Percentiles rank a stretch among this genome's conserved stretches.
Conservation (phyloP, 2,113 vertebrate genomes). For the Xyliphius kryptos region DNA sequence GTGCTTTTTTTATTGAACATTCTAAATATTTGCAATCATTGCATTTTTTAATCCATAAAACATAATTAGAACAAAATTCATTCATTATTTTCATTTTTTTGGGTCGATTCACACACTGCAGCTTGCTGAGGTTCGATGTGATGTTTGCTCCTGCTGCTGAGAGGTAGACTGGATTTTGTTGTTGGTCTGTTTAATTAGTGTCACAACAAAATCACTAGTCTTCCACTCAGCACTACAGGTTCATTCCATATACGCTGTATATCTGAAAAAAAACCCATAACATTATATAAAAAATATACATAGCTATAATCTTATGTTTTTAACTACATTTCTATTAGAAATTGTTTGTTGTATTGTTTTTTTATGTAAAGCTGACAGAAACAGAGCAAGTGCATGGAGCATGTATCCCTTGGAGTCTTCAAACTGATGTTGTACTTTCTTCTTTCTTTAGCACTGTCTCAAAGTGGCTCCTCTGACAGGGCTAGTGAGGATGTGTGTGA, state of each 20-base stretch:
- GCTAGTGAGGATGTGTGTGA: background rate
- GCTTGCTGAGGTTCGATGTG: background rate
- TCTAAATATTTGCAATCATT: no score
- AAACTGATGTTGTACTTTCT: background rate
- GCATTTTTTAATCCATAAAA: no score
- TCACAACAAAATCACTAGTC: constrained; percentile 88
- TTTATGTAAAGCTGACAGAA: no score
- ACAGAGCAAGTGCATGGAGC: background rate
- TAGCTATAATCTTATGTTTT: no score
- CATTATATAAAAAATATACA: background rate
- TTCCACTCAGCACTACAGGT: constrained; percentile 68
- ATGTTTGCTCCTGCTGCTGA: constrained; percentile 48
- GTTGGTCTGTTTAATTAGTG: constrained; percentile 55
- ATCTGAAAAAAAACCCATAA: no score
- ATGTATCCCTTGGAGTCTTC: background rate
- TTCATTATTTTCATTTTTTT: no score
- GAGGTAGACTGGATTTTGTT: constrained; percentile 81
- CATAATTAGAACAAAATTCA: no score
- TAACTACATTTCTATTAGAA: no score
- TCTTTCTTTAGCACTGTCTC: background rate
- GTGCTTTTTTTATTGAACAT: no score
- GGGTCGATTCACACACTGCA: background rate
- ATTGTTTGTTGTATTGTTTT: no score
- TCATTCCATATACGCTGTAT: background rate
- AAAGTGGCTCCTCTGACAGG: constrained; percentile 7